Evolutionary conservation across 2,113 vertebrate genomes (phyloP), one percentile per base, ranked within the genome.

Genomic region (Tonatia bakeri): DNA sequence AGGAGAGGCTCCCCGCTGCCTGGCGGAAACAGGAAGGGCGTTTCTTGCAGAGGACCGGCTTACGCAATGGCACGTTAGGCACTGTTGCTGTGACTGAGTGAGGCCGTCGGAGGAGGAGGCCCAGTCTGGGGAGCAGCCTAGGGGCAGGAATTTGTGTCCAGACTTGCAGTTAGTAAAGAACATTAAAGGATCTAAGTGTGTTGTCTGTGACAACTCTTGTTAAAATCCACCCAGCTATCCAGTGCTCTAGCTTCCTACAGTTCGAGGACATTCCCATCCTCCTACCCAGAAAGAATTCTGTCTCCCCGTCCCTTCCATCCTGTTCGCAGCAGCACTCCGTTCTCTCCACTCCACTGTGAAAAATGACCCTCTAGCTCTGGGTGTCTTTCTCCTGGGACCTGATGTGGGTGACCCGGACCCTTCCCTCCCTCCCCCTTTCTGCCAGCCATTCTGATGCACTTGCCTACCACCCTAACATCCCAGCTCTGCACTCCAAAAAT

Each of bases 271-370:
- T 20, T 47, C 52, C 65, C 45, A 14, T 45, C 67, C 54, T 70
- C 28, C 16, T 12, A 13, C 36, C 17, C 22, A n/a, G 73, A 22
- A 75, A 89, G 50, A 15, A 38, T 38, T 36, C 45, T 52, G 15
- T 19, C 0, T 0, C 43, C n/a, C 20, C 24, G 11, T 28, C 24
- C 59, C 59, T 26, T 13, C 59, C 15, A 4, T 12, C 5, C 13
- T 5, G 2, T 22, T 50, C 43, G 33, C n/a, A 10, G 19, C 31
- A 7, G 12, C 7, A 0, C 47, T 50, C n/a, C 7, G 0, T 72
- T 70, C 47, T 33, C 70, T 85, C 75, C 8, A 1, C 3, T 1
- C 3, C 8, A 2, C 16, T 7, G 0, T 36, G 61, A 33, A n/a
- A 13, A 4, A 1, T 54, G 33, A 38, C 3, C 0, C 31, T 59